Evolutionary conservation across 2,888 invertebrate genomes (phyloP), one percentile per base, ranked within the genome.

Genomic region (Cataglyphis livida): DNA sequence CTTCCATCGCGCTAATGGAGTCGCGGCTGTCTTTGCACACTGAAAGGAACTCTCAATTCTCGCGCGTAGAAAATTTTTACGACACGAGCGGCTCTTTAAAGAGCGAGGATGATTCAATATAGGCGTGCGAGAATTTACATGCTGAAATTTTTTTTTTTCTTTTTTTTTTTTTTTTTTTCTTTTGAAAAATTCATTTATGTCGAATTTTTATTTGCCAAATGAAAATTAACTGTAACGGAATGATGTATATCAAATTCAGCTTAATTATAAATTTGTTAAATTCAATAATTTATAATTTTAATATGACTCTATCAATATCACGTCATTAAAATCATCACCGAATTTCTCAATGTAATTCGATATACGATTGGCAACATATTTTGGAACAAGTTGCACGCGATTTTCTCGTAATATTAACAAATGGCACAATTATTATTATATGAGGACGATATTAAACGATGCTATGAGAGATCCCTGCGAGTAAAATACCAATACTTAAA

Each of bases 401-500:
- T 9, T 41, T n/a, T n/a, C 18, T 54, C 28, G 28, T 7, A 25
- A 3, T 41, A 38, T 12, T 25, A 10, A 65, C 21, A 54, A 41
- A 68, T 28, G n/a, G n/a, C 10, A n/a, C 41, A 32, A 54, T 76
- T 54, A 54, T 9, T 21, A 21, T 21, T 21, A 21, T 21, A 21
- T 25, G 44, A 25, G 25, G n/a, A 12, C 57, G 21, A 51, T n/a
- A 44, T 79, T 59, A 32, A 71, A 54, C 32, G 25, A 5, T 59
- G 18, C 32, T 15, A n/a, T 59, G 41, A 71, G 51, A n/a, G 51
- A 51, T 51, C 51, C 21, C 59, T 18, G 51, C 71, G 81, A 81
- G 81, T 84, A 21, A 61, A 74, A 48, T 57, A 61, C 74, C 75
- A 81, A 21, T 84, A 85, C 78, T 85, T 88, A 75, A 85, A 73